phyloP scores from a whole-genome alignment of 2,113 vertebrate genomes.

The Lipophrys pholis region DNA sequence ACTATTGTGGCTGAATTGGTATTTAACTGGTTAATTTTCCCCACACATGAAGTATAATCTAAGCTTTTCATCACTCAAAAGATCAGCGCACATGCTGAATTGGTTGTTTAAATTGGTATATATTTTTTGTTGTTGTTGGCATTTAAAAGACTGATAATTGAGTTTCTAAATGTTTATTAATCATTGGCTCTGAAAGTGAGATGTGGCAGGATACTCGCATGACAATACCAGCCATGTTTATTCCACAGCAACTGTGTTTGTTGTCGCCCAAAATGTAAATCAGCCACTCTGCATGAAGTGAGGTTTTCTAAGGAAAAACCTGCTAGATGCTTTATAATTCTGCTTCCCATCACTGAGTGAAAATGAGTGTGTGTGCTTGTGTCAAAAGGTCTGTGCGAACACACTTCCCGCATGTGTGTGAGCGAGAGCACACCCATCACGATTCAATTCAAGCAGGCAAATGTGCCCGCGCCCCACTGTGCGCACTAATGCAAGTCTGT shows the following conservation, averaged over 20 bases:
- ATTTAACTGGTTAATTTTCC: constrained; percentile 27
- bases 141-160: background rate
- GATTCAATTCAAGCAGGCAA: constrained; percentile 7
- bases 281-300: background rate
- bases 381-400: background rate
- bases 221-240: background rate
- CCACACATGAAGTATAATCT: background rate
- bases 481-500: constrained; percentile 67
- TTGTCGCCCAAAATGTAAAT: background rate
- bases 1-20: constrained; percentile 42
- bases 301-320: constrained; percentile 11
- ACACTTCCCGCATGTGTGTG: constrained; percentile 4
- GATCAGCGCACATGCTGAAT: background rate
- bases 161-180: background rate
- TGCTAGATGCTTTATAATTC: constrained; percentile 1
- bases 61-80: background rate
- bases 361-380: constrained; percentile 14
- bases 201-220: background rate
- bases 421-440: background rate
- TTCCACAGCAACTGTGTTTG: background rate
- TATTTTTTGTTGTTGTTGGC: background rate
- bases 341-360: constrained; percentile 19
- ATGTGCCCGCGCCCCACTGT: constrained; percentile 23
- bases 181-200: background rate
- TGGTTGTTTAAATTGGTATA: background rate